These are phyloP conservation scores for Drosophila pseudoobscura DNA, from an alignment of 1,140 invertebrate genomes.

Conservation along the genomic window DNA sequence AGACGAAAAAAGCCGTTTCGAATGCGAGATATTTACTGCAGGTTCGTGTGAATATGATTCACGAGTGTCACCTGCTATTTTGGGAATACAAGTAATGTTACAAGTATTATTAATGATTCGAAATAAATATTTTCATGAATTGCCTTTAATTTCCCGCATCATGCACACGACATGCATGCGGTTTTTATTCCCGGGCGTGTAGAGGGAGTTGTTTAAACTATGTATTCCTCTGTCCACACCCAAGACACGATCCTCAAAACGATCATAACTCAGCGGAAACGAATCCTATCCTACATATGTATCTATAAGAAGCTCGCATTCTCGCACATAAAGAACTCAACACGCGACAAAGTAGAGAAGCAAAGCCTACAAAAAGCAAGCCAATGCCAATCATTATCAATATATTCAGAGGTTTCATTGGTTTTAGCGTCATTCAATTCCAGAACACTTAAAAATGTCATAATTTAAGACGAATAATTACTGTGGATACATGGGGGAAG, in stretches of 20 bases:
- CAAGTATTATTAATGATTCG: slow-evolving; percentile 2
- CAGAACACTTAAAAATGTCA: slow-evolving; percentile 66
- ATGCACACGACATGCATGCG: too few relatives aligned
- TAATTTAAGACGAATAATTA: slow-evolving; percentile 65
- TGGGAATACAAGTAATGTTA: slow-evolving; percentile 10
- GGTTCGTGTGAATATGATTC: slow-evolving; percentile 33
- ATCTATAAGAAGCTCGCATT: slow-evolving; percentile 15
- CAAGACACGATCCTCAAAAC: too few relatives aligned
- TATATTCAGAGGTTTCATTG: slow-evolving; percentile 40
- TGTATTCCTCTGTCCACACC: too few relatives aligned
- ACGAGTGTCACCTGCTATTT: slow-evolving; percentile 31
- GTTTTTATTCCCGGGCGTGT: too few relatives aligned
- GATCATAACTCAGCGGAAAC: background rate
- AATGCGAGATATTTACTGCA: slow-evolving; percentile 33
- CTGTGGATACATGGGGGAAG: slow-evolving; percentile 15
- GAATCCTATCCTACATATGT: background rate
- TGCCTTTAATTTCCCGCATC: background rate
- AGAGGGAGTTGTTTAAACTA: too few relatives aligned
- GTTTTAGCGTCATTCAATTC: slow-evolving; percentile 58
- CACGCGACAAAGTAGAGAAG: background rate
- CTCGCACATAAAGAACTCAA: slow-evolving; percentile 48
- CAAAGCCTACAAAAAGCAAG: slow-evolving; percentile 1
- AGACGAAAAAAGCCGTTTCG: slow-evolving; percentile 4
- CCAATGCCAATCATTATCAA: slow-evolving; percentile 33
- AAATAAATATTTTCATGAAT: background rate